These are phyloP conservation scores for Psylliodes chrysocephalus DNA, from an alignment of 2,888 invertebrate genomes.

Conservation along the genomic window DNA sequence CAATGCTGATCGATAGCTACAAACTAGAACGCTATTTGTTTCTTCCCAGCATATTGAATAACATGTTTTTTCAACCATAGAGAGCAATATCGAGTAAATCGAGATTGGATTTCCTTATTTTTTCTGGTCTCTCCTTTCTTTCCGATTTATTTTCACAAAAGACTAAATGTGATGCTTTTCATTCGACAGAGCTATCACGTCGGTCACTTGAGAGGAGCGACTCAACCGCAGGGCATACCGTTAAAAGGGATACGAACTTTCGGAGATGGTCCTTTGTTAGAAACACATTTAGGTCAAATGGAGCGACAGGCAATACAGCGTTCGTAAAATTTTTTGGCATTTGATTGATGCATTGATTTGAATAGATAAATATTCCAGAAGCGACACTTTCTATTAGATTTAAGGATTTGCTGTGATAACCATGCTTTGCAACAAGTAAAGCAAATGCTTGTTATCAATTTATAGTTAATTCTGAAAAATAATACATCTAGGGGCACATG, in stretches of 20 bases:
- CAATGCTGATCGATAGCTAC: conserved; percentile 1
- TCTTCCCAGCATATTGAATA: conserved; percentile 4
- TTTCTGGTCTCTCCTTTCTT: not conserved
- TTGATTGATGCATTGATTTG: too few relatives aligned
- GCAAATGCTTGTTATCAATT: too few relatives aligned
- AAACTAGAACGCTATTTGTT: conserved; percentile 4
- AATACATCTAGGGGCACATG: too few relatives aligned
- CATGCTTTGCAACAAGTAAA: too few relatives aligned
- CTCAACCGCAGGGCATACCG: not conserved
- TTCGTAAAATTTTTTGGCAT: too few relatives aligned
- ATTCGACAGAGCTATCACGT: not conserved
- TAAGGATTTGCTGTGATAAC: too few relatives aligned
- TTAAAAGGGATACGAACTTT: not conserved
- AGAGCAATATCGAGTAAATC: conserved; percentile 3
- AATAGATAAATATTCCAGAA: too few relatives aligned
- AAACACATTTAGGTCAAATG: not conserved
- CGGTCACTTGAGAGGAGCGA: too few relatives aligned
- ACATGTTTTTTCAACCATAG: conserved; percentile 13
- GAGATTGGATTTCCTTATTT: conserved; percentile 11
- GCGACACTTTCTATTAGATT: too few relatives aligned
- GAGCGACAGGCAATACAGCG: too few relatives aligned
- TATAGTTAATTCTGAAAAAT: too few relatives aligned
- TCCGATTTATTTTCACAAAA: not conserved
- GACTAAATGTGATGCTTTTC: not conserved
- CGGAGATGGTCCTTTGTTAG: not conserved